Evolutionary conservation across 2,888 invertebrate genomes (phyloP).

Genomic region (Lepidochrysops patricia): DNA sequence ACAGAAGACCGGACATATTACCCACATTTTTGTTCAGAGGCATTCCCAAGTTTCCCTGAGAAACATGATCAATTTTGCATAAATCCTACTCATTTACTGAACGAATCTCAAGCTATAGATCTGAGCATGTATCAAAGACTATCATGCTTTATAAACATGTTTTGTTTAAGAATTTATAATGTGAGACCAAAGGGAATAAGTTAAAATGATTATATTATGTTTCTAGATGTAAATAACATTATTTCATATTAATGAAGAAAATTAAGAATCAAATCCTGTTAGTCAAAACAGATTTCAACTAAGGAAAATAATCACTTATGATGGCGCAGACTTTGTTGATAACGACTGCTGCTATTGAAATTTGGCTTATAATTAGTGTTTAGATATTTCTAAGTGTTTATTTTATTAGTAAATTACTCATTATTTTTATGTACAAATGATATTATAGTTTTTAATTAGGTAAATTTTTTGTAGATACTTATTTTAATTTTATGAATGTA

Average conservation of each 20-base stretch:
- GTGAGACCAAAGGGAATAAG: constrained; percentile 33
- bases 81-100: constrained; percentile 30
- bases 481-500: background rate
- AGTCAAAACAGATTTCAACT: background rate
- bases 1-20: constrained; percentile 76
- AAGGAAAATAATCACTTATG: background rate
- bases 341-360: no score
- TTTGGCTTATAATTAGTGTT: background rate
- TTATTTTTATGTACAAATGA: background rate
- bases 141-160: constrained; percentile 56
- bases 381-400: background rate
- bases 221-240: no score
- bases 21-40: constrained; percentile 86
- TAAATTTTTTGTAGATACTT: background rate
- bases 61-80: constrained; percentile 46
- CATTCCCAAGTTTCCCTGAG: constrained; percentile 75
- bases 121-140: constrained; percentile 55
- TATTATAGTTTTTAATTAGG: background rate
- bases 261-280: background rate
- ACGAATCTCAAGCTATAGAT: constrained; percentile 52
- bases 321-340: no score
- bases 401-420: background rate
- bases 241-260: background rate
- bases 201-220: background rate
- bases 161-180: constrained; percentile 59